These are phyloP conservation scores for Sardina pilchardus DNA, from an alignment of 2,113 vertebrate species.

Conservation along the genomic window DNA sequence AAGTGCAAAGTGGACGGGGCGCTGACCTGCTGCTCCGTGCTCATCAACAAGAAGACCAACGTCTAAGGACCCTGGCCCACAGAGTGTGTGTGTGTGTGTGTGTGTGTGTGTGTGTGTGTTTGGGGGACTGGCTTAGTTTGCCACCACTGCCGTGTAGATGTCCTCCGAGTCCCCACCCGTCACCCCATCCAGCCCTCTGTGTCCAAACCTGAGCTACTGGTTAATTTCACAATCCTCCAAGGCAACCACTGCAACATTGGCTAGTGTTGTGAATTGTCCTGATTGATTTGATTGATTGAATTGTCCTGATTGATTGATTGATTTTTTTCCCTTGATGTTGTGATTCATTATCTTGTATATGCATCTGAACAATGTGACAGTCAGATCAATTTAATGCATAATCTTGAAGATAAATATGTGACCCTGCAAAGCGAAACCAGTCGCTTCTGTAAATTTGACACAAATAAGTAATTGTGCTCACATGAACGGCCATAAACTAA, in stretches of 20 bases:
- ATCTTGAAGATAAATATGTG: not conserved
- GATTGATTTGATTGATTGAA: not conserved
- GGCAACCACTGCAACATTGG: slow-evolving; percentile 17
- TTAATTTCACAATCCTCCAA: slow-evolving; percentile 73
- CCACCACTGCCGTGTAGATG: not conserved
- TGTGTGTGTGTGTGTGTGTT: not conserved
- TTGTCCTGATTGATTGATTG: not conserved
- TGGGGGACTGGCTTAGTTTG: not conserved
- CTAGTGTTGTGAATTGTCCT: not conserved
- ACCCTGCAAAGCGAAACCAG: too few relatives aligned
- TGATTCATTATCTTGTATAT: not conserved
- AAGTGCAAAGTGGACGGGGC: slow-evolving; percentile 86
- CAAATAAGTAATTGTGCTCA: too few relatives aligned
- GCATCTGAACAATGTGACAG: not conserved
- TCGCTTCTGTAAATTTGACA: too few relatives aligned
- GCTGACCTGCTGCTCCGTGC: slow-evolving; percentile 88
- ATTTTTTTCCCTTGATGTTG: not conserved
- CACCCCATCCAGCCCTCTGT: not conserved
- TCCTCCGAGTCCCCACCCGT: not conserved
- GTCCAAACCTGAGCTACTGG: slow-evolving; percentile 75
- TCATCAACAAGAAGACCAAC: slow-evolving; percentile 85
- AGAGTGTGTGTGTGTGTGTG: slow-evolving; percentile 7
- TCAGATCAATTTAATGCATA: not conserved
- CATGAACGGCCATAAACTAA: too few relatives aligned
- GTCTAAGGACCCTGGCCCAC: slow-evolving; percentile 69